Evolutionary conservation across 2,797 vertebrate species (phyloP).

Genomic region (Pantherophis vulpinus): DNA sequence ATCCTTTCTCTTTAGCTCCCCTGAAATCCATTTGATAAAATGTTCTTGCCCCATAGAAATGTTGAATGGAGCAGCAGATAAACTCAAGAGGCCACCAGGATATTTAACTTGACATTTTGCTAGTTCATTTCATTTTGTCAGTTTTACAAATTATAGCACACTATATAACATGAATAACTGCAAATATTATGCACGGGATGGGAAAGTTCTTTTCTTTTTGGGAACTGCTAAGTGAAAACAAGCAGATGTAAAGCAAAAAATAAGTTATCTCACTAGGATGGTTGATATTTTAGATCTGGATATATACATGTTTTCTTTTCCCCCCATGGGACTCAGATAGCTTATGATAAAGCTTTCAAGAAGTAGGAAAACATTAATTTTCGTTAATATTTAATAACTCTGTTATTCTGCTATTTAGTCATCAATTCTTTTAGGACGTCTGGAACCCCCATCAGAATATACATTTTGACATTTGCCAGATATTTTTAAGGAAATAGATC

Average conservation of each 20-base stretch:
- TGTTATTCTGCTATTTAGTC: neutral
- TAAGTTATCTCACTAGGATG: neutral
- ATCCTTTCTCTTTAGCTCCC: neutral
- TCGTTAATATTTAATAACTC: neutral
- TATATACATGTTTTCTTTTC: neutral
- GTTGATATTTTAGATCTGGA: neutral
- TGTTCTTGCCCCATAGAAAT: slow-evolving; percentile 25
- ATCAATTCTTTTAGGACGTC: neutral
- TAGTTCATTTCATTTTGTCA: slow-evolving; percentile 6
- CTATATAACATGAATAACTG: slow-evolving; percentile 23
- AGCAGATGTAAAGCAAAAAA: neutral
- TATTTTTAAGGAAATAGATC: neutral
- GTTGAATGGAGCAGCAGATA: slow-evolving; percentile 23
- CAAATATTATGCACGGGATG: neutral
- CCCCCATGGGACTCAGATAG: neutral
- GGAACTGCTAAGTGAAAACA: neutral
- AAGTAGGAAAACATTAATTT: neutral
- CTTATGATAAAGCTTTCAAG: neutral
- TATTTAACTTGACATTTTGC: slow-evolving; percentile 24
- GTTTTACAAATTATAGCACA: slow-evolving; percentile 13
- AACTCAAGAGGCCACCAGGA: slow-evolving; percentile 21
- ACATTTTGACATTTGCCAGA: neutral
- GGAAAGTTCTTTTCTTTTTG: neutral
- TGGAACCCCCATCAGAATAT: neutral
- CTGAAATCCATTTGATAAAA: slow-evolving; percentile 18